Evolutionary conservation across 2,113 vertebrate species (phyloP).

Genomic region (Pungitius pungitius): DNA sequence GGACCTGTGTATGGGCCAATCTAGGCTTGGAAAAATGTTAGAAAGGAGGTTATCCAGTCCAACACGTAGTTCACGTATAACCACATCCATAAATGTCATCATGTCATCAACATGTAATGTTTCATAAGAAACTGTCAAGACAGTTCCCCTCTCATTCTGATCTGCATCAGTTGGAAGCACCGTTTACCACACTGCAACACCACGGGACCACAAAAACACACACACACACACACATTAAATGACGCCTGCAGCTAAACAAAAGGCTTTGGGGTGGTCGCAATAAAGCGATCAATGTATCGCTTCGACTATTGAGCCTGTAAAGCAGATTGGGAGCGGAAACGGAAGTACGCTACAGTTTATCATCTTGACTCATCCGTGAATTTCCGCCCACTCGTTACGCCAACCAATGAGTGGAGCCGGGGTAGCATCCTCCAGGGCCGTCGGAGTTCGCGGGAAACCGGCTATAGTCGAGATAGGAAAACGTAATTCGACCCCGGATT

Average conservation of each 20-base stretch:
- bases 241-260: neutral
- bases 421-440: constrained; percentile 23
- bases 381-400: constrained; percentile 3
- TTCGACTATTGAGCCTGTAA: neutral
- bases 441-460: constrained; percentile 74
- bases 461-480: neutral
- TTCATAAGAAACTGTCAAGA: constrained; percentile 26
- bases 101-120: too few species aligned
- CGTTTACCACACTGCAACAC: neutral
- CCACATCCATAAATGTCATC: too few species aligned
- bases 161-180: neutral
- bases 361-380: neutral
- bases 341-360: constrained; percentile 9
- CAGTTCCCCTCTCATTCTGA: neutral
- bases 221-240: fast-evolving
- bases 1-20: neutral
- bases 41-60: neutral
- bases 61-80: too few species aligned
- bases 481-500: too few species aligned
- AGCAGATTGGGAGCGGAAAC: constrained; percentile 5
- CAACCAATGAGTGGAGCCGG: constrained; percentile 61
- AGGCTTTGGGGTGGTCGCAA: fast-evolving
- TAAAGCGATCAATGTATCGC: neutral
- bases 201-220: fast-evolving
- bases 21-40: neutral